A percentile compares a stretch with the other conserved stretches of the same genome.
Conservation (phyloP, 2,888 invertebrate species). For the Ennomos fuscantarius region DNA sequence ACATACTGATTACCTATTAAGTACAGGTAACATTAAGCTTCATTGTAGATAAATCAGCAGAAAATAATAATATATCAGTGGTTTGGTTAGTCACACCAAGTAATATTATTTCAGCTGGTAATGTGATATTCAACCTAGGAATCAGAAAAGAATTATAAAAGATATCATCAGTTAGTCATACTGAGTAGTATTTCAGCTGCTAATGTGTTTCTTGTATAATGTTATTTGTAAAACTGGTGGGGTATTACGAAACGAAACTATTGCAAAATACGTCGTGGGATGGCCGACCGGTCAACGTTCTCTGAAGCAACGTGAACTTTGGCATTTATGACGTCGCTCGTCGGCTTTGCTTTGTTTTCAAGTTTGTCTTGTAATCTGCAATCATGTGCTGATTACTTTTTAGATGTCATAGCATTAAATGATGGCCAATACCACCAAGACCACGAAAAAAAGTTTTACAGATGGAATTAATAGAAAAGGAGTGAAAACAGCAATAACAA, state of each 20-base stretch:
- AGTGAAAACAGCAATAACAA: slow-evolving; percentile 45
- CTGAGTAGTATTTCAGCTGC: slow-evolving; percentile 9
- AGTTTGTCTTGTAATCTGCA: too few species aligned
- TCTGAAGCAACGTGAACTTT: slow-evolving; percentile 52
- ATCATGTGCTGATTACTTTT: too few species aligned
- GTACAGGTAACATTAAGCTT: too few species aligned
- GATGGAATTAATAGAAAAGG: slow-evolving; percentile 38
- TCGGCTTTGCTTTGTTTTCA: too few species aligned
- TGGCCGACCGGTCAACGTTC: slow-evolving; percentile 59
- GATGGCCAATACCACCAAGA: slow-evolving; percentile 2
- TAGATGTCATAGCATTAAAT: too few species aligned
- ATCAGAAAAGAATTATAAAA: neutral
- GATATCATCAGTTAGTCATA: slow-evolving; percentile 28
- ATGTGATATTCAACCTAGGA: neutral
- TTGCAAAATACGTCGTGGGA: slow-evolving; percentile 45
- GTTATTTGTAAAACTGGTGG: slow-evolving; percentile 31
- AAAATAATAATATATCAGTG: too few species aligned
- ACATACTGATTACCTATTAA: too few species aligned
- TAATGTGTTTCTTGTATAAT: slow-evolving; percentile 31
- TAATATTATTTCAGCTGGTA: too few species aligned
- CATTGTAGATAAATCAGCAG: too few species aligned
- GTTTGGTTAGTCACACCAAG: too few species aligned
- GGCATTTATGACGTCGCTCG: slow-evolving; percentile 42
- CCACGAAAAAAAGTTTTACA: slow-evolving; percentile 24
- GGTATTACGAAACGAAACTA: slow-evolving; percentile 49